Conservation (phyloP, 64 coral and sea anemone species). For the Cladopsammia gracilis region DNA sequence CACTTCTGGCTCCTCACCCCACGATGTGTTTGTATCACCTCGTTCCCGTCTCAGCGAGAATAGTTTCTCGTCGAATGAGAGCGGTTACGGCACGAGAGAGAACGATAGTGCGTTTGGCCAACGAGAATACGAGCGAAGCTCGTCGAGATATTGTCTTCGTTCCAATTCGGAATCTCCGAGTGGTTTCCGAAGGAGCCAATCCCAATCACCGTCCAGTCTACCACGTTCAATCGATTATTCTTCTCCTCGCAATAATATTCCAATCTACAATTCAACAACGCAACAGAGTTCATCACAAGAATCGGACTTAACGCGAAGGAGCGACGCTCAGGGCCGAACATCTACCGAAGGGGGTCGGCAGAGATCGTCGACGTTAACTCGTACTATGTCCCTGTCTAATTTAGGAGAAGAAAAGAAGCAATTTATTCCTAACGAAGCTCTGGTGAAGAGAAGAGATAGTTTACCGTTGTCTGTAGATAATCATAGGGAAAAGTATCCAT, state of each 20-base stretch:
- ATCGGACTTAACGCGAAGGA: neutral
- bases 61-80: neutral
- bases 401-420: neutral
- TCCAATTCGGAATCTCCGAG: neutral
- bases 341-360: neutral
- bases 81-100: neutral
- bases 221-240: neutral
- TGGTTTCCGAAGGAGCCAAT: neutral
- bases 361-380: constrained; percentile 2
- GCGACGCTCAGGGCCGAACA: neutral
- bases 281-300: neutral
- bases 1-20: neutral
- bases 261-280: neutral
- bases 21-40: neutral
- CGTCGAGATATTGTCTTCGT: neutral
- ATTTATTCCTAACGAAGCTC: neutral
- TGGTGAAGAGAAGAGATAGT: constrained; percentile 19
- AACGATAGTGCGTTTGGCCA: neutral
- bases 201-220: neutral
- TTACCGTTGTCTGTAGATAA: neutral
- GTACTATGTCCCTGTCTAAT: constrained; percentile 26
- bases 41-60: neutral
- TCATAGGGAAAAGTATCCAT: constrained; percentile 53
- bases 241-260: neutral
- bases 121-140: neutral